phyloP scores from a whole-genome alignment of 2,113 vertebrate species.

The Heteronetta atricapilla region DNA sequence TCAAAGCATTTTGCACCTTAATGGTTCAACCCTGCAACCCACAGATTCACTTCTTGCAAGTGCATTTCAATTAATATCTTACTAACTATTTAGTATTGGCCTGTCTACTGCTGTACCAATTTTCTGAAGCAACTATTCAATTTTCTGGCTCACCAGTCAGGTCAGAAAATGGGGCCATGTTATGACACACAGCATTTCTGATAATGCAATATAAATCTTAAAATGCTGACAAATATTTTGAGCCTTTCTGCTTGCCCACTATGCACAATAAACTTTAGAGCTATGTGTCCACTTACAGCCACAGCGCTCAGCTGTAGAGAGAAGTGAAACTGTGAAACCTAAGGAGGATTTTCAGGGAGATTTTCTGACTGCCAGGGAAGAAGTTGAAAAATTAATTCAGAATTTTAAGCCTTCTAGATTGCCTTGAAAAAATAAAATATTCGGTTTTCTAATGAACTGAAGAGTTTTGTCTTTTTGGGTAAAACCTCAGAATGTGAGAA shows the following conservation, averaged over 20 bases:
- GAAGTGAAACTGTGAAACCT: neutral
- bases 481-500: neutral
- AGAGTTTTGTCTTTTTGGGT: neutral
- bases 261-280: neutral
- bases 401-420: neutral
- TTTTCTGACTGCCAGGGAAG: neutral
- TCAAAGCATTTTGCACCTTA: neutral
- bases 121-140: constrained; percentile 26
- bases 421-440: constrained; percentile 2
- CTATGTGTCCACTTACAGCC: neutral
- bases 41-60: neutral
- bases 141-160: constrained; percentile 39
- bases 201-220: constrained; percentile 18
- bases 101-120: neutral
- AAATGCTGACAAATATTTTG: constrained; percentile 4
- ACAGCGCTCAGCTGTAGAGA: neutral
- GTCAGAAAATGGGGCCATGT: neutral
- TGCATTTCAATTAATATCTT: constrained; percentile 43
- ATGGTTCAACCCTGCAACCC: neutral
- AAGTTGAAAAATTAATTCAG: neutral
- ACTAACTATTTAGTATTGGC: neutral
- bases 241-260: neutral
- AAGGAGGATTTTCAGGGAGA: neutral
- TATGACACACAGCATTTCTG: constrained; percentile 11
- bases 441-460: neutral